A percentile compares a stretch with the other conserved stretches of the same genome.
These are phyloP conservation scores for Pocillopora verrucosa DNA, from an alignment of 64 coral and sea anemone species.

Conservation along the genomic window DNA sequence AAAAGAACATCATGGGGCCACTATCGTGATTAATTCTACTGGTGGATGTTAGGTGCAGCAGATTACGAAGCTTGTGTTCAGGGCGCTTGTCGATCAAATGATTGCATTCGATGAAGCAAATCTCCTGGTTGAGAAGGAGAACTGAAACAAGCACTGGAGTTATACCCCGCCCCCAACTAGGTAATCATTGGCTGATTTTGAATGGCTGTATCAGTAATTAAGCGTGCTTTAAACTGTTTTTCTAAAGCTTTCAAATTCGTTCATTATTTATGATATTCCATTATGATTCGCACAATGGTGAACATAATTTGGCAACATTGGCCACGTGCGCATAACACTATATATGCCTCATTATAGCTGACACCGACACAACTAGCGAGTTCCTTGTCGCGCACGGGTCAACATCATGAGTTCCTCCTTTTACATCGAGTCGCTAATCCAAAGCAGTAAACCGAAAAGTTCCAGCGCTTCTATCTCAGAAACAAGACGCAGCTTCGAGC, in stretches of 20 bases:
- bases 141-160: background rate
- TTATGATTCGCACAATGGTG: constrained; percentile 93
- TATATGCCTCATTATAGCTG: constrained; percentile 58
- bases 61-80: background rate
- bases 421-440: constrained; percentile 96
- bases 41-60: background rate
- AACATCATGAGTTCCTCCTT: constrained; percentile 89
- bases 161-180: constrained; percentile 30
- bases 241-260: constrained; percentile 84
- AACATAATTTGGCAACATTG: constrained; percentile 86
- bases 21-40: constrained; percentile 15
- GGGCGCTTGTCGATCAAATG: constrained; percentile 9
- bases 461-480: constrained; percentile 42
- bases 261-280: constrained; percentile 99
- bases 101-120: background rate
- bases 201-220: constrained; percentile 92
- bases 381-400: background rate
- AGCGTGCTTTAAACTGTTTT: constrained; percentile 97
- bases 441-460: constrained; percentile 75
- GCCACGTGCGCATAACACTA: constrained; percentile 86
- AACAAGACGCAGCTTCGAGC: constrained; percentile 68
- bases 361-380: constrained; percentile 45
- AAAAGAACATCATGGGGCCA: constrained; percentile 77
- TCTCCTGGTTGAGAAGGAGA: background rate
- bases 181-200: constrained; percentile 38